phyloP scores from a whole-genome alignment of 1,140 invertebrate species.

The Maconellicoccus hirsutus region DNA sequence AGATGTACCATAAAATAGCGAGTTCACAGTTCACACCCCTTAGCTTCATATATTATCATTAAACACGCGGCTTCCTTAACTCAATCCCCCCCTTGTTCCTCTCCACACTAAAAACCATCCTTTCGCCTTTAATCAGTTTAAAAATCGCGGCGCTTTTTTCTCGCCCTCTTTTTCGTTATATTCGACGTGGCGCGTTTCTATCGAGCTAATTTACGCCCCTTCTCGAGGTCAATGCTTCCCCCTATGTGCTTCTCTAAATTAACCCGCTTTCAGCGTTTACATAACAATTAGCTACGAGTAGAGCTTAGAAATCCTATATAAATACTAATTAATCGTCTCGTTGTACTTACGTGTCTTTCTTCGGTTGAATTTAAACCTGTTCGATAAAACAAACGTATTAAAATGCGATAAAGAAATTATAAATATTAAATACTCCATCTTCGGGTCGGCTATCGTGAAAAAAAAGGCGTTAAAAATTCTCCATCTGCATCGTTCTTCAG shows the following conservation, averaged over 20 bases:
- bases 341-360: slow-evolving; percentile 14
- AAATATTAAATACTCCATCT: no score
- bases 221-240: background rate
- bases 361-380: slow-evolving; percentile 1
- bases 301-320: no score
- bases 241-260: background rate
- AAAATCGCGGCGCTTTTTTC: background rate
- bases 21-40: slow-evolving; percentile 1
- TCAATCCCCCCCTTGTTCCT: background rate
- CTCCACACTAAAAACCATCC: background rate
- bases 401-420: no score
- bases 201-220: background rate
- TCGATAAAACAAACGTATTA: background rate
- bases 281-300: background rate
- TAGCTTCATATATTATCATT: background rate
- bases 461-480: no score
- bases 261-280: background rate
- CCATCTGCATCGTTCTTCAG: no score
- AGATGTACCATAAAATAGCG: slow-evolving; percentile 15
- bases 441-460: no score
- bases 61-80: background rate
- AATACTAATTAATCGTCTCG: no score
- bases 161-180: background rate
- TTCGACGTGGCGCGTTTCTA: background rate
- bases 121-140: background rate